Evolutionary conservation across 1,140 invertebrate genomes (phyloP).

Genomic region (Drosophila fuyamai): DNA sequence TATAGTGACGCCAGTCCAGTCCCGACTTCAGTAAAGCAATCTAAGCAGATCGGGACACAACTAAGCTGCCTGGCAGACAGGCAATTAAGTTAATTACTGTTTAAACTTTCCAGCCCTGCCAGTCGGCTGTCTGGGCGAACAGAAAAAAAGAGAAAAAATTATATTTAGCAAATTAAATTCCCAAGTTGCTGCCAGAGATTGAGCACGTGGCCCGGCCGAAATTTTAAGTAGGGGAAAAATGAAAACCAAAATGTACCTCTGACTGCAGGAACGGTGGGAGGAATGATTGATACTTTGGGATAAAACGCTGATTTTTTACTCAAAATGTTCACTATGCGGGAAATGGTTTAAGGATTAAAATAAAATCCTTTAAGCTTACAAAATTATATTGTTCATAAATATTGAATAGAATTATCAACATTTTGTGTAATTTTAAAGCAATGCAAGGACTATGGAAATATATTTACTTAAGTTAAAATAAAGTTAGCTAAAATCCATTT

Average conservation of each 20-base stretch:
- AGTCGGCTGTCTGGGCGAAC: not conserved
- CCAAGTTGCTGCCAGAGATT: constrained; percentile 34
- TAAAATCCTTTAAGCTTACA: too few species aligned
- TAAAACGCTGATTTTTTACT: not conserved
- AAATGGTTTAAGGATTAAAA: too few species aligned
- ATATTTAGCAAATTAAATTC: constrained; percentile 54
- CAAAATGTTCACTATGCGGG: not conserved
- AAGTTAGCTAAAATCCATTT: too few species aligned
- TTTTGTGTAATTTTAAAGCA: too few species aligned
- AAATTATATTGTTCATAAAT: too few species aligned
- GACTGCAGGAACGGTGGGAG: constrained; percentile 9
- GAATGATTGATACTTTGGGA: not conserved
- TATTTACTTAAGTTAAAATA: too few species aligned
- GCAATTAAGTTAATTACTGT: constrained; percentile 72
- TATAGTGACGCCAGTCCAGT: not conserved
- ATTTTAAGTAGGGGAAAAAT: constrained; percentile 17
- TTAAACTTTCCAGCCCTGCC: constrained; percentile 33
- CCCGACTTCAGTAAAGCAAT: constrained; percentile 9
- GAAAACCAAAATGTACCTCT: constrained; percentile 16
- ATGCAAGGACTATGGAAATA: too few species aligned
- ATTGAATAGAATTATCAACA: too few species aligned
- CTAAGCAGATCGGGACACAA: constrained; percentile 12
- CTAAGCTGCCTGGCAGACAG: constrained; percentile 21
- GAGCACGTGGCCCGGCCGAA: constrained; percentile 30
- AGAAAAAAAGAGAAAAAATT: constrained; percentile 18